Percentiles rank a stretch among this genome's conserved stretches.
Evolutionary conservation across 2,888 invertebrate genomes (phyloP).

Genomic region (Onchidella celtica): DNA sequence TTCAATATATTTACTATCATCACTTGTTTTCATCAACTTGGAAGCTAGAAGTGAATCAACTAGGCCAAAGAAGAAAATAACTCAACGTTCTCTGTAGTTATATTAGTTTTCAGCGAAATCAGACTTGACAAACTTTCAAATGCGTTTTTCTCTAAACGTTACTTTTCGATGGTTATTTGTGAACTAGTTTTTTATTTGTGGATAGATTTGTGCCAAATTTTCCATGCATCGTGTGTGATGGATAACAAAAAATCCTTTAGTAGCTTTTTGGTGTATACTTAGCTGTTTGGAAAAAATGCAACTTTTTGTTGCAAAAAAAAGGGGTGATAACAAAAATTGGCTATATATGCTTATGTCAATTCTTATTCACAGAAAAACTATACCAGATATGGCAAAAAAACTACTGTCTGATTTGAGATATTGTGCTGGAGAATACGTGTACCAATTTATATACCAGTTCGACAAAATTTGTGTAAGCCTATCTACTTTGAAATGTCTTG

Average conservation of each 20-base stretch:
- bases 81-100: neutral
- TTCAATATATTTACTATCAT: neutral
- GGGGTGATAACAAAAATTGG: neutral
- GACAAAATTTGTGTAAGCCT: neutral
- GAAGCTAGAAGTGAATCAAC: neutral
- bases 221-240: neutral
- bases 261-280: neutral
- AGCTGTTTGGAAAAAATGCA: neutral
- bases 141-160: neutral
- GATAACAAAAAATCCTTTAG: neutral
- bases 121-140: neutral
- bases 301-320: neutral
- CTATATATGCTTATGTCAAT: neutral
- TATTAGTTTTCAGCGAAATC: neutral
- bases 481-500: neutral
- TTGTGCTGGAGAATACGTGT: too few species aligned
- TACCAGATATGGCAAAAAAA: neutral
- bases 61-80: neutral
- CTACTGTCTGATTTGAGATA: neutral
- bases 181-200: neutral
- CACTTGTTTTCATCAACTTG: neutral
- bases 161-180: neutral
- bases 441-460: neutral
- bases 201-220: neutral
- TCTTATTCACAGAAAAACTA: neutral